Evolutionary conservation across 2,113 vertebrate species (phyloP).

Genomic region (Rhinolophus ferrumequinum): DNA sequence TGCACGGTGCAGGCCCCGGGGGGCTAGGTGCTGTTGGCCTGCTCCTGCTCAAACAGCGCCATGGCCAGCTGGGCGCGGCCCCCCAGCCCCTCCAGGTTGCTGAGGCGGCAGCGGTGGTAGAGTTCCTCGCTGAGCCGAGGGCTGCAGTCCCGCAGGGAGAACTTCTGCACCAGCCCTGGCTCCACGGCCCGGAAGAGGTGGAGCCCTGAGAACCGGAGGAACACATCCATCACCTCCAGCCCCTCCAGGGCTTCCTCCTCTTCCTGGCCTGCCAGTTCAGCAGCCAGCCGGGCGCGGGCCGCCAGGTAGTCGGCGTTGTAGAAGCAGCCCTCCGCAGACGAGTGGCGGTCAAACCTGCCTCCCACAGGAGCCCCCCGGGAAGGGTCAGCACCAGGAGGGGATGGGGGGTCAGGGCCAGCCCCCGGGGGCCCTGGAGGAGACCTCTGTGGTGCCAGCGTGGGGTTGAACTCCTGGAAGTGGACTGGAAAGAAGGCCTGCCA

Average conservation of each 20-base stretch:
- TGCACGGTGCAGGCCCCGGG: rapidly evolving
- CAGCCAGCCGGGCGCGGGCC: conserved; percentile 92
- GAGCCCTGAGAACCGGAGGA: conserved; percentile 94
- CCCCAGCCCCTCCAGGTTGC: conserved; percentile 95
- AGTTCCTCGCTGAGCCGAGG: conserved; percentile 95
- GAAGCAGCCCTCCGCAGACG: conserved; percentile 96
- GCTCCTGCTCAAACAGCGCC: conserved; percentile 96
- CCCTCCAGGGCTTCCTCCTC: conserved; percentile 94
- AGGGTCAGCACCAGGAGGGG: conserved; percentile 68
- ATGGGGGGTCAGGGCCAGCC: conserved; percentile 57
- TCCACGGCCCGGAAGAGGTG: conserved; percentile 97
- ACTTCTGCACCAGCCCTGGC: conserved; percentile 95
- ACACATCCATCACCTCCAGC: conserved; percentile 96
- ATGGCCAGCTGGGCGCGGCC: conserved; percentile 94
- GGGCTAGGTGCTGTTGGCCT: conserved; percentile 95
- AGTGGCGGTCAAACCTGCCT: conserved; percentile 94
- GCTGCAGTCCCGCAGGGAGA: conserved; percentile 91
- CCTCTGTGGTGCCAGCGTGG: conserved; percentile 83
- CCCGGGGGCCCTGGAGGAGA: conserved; percentile 48
- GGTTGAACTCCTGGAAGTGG: conserved; percentile 97
- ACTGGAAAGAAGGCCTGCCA: conserved; percentile 99
- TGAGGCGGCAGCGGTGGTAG: conserved; percentile 96
- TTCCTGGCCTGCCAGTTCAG: conserved; percentile 92
- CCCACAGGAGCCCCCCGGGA: conserved; percentile 76
- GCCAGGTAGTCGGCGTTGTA: conserved; percentile 98